Evolutionary conservation across 2,888 invertebrate genomes (phyloP).

Genomic region (Agonopterix heracliana): DNA sequence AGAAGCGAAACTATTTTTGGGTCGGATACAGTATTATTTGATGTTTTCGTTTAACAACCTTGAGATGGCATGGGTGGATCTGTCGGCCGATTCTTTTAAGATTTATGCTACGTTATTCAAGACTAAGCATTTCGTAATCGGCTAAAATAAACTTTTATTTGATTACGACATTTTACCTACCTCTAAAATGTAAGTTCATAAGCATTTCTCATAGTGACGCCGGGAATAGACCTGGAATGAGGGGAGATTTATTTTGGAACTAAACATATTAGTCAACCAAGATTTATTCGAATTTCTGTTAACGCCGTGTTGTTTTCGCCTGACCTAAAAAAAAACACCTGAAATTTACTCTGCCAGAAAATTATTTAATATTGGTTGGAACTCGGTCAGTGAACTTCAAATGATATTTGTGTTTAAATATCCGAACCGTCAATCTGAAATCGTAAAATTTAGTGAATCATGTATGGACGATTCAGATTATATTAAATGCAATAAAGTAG

Average conservation of each 20-base stretch:
- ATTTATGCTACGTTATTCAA: constrained; percentile 49
- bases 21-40: constrained; percentile 52
- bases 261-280: constrained; percentile 36
- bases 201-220: constrained; percentile 28
- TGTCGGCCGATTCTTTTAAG: constrained; percentile 55
- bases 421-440: constrained; percentile 33
- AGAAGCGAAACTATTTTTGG: constrained; percentile 48
- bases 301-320: constrained; percentile 9
- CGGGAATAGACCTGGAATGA: constrained; percentile 57
- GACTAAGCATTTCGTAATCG: constrained; percentile 65
- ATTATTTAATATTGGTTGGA: constrained; percentile 18
- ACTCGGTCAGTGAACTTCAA: constrained; percentile 42
- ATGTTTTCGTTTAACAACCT: constrained; percentile 56
- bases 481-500: constrained; percentile 11
- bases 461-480: constrained; percentile 26
- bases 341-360: not conserved
- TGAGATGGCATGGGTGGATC: constrained; percentile 43
- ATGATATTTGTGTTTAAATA: constrained; percentile 21
- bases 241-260: constrained; percentile 64
- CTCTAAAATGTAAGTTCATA: constrained; percentile 22
- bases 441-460: constrained; percentile 34
- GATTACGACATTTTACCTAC: constrained; percentile 56
- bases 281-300: constrained; percentile 28
- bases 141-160: constrained; percentile 70
- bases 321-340: constrained; percentile 6